Evolutionary conservation across 1,140 invertebrate genomes (phyloP).

Genomic region (Venturia canescens): DNA sequence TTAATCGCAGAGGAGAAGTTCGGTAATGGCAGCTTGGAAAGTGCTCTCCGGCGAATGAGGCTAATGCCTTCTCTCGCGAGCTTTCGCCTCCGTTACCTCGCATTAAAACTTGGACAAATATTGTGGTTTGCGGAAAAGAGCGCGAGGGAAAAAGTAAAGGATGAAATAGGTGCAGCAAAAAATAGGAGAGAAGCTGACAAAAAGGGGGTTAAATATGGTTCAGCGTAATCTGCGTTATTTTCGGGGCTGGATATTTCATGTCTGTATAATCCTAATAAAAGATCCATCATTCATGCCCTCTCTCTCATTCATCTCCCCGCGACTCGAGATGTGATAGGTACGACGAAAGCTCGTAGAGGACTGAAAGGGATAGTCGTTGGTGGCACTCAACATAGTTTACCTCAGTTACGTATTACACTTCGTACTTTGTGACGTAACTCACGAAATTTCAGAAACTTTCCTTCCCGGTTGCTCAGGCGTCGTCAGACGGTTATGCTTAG

Average conservation of each 20-base stretch:
- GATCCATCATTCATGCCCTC: not conserved
- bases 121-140: constrained; percentile 27
- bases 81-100: constrained; percentile 58
- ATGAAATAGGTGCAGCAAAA: not conserved
- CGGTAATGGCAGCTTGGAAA: constrained; percentile 66
- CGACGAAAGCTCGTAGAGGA: not conserved
- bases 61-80: constrained; percentile 62
- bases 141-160: constrained; percentile 17
- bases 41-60: constrained; percentile 64
- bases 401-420: constrained; percentile 6
- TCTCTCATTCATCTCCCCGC: not conserved
- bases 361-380: not conserved
- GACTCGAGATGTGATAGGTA: not conserved
- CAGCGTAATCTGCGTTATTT: constrained; percentile 9
- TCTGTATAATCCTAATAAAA: not conserved
- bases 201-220: constrained; percentile 19
- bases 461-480: not conserved
- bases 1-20: constrained; percentile 68
- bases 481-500: not conserved
- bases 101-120: constrained; percentile 65
- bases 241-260: not conserved
- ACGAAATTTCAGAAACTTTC: not conserved
- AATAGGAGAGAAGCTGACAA: not conserved
- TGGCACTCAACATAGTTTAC: not conserved
- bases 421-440: not conserved